Evolutionary conservation across 1,140 invertebrate species (phyloP).

Genomic region (Stenopsyche tienmushanensis): DNA sequence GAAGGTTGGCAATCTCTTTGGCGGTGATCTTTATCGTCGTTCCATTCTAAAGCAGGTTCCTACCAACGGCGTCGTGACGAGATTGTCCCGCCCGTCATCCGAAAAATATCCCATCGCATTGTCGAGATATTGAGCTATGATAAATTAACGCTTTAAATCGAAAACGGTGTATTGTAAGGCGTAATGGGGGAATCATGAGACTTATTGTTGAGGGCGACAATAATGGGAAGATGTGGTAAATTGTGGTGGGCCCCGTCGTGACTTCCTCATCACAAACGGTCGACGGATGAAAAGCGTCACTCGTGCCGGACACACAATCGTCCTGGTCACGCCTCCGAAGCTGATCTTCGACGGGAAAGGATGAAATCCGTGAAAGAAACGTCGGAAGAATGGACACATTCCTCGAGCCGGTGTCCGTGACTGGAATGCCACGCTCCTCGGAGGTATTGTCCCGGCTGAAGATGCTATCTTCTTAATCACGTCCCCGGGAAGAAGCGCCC

Average conservation of each 20-base stretch:
- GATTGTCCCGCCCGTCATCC: too few relatives aligned
- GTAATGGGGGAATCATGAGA: neutral
- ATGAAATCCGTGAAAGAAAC: neutral
- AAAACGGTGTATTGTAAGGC: neutral
- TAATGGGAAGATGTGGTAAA: slow-evolving; percentile 4
- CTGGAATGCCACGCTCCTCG: slow-evolving; percentile 7
- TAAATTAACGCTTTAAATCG: neutral
- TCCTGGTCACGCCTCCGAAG: slow-evolving; percentile 5
- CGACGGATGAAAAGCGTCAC: neutral
- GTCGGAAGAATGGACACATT: slow-evolving; percentile 2
- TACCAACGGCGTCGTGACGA: too few relatives aligned
- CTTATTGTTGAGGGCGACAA: neutral
- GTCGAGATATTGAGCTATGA: too few relatives aligned
- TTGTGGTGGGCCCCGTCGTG: slow-evolving; percentile 1
- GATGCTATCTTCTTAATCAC: slow-evolving; percentile 3
- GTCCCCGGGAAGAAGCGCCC: too few relatives aligned
- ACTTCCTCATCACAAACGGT: slow-evolving; percentile 21
- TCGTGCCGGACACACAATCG: neutral
- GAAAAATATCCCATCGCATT: too few relatives aligned
- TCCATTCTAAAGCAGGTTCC: too few relatives aligned
- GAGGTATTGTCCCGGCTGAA: neutral
- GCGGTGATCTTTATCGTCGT: too few relatives aligned
- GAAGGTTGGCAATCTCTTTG: too few relatives aligned
- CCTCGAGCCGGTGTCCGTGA: slow-evolving; percentile 3
- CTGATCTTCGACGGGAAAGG: neutral